Evolutionary conservation across 2,797 vertebrate genomes (phyloP), one percentile per base, ranked within the genome.

Genomic region (Discoglossus pictus): DNA sequence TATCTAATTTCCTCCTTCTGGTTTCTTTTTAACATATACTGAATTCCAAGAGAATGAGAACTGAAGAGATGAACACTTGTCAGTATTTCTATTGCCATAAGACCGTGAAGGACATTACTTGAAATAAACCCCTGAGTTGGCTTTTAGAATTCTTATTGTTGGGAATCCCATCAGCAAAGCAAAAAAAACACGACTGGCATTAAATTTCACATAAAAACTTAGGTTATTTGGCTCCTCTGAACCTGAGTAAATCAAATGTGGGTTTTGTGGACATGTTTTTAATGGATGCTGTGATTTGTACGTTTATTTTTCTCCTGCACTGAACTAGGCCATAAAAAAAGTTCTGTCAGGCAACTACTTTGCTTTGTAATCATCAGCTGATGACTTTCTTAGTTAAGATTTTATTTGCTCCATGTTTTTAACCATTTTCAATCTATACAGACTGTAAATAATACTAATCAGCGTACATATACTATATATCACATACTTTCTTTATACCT

Each of bases 201-300:
- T 43, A 65, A 43, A 65, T 53, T 24, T 54, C 61, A 44, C 62
- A 55, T 65, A 65, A 64, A 65, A 65, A 36, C 12, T 55, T 46
- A 65, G 42, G 52, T 56, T 46, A 42, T 65, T 55, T 55, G 62
- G 52, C 62, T 55, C 61, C 42, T 53, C 36, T 54, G 50, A 64
- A 64, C 36, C 24, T 10, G 10, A 65, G 52, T 65, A 65, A 55
- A 65, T 55, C 39, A 55, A 38, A 46, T 55, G 51, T 65, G 62
- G 62, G 16, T 65, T 65, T 55, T 55, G 62, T 55, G 62, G 52
- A 65, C 62, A 55, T 55, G 62, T 31, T 31, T 53, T 55, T 55
- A 65, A 65, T 65, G 62, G 62, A 65, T 65, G 43, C 52, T 55
- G 51, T 65, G 62, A 65, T 65, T 65, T 46, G 40, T 43, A 65